Evolutionary conservation across 2,888 invertebrate species (phyloP).

Genomic region (Phaedon cochleariae): DNA sequence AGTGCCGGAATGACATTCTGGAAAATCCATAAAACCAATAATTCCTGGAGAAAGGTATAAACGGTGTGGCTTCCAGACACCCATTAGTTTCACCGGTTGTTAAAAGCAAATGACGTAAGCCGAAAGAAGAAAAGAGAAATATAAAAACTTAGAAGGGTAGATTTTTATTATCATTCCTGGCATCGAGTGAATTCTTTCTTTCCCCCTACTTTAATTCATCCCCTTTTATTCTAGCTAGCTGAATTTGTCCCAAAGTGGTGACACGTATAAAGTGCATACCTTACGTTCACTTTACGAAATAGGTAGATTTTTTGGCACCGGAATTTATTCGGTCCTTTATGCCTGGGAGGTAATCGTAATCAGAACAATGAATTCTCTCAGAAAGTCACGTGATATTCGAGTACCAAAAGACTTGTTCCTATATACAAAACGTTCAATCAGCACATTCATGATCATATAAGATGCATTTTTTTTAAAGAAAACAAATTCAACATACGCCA

Average conservation of each 20-base stretch:
- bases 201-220: slow-evolving; percentile 53
- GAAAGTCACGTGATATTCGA: too few relatives aligned
- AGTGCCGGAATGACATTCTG: not conserved
- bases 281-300: slow-evolving; percentile 24
- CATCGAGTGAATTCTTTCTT: slow-evolving; percentile 48
- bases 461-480: too few relatives aligned
- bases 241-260: slow-evolving; percentile 48
- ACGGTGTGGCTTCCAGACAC: slow-evolving; percentile 48
- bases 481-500: too few relatives aligned
- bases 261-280: slow-evolving; percentile 51
- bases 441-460: too few relatives aligned
- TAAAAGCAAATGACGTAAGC: slow-evolving; percentile 59
- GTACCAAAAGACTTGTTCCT: too few relatives aligned
- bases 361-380: too few relatives aligned
- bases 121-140: slow-evolving; percentile 45
- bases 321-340: not conserved
- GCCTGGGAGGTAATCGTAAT: not conserved
- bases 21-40: not conserved
- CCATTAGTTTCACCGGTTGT: slow-evolving; percentile 57
- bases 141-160: slow-evolving; percentile 56
- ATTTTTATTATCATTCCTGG: slow-evolving; percentile 54
- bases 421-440: too few relatives aligned
- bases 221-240: slow-evolving; percentile 51
- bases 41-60: slow-evolving; percentile 53
- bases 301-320: slow-evolving; percentile 5